These are phyloP conservation scores for Malthinus flaveolus DNA, from an alignment of 2,888 invertebrate genomes.

Conservation along the genomic window DNA sequence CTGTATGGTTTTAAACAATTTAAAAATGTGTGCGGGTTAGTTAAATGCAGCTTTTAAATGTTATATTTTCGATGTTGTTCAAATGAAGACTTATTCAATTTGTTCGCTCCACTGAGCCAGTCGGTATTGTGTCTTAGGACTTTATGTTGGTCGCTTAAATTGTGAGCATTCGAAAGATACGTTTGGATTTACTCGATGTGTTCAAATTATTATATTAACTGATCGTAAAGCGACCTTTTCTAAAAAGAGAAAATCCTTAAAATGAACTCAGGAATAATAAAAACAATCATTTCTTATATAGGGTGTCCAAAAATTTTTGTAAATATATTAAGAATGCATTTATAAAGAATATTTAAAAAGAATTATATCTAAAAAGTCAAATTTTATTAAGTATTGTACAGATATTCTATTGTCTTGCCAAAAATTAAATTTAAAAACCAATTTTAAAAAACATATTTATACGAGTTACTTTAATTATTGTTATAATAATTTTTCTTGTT, in stretches of 20 bases:
- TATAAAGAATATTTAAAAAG: constrained; percentile 14
- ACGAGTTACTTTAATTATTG: constrained; percentile 17
- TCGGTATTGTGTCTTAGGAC: too few species aligned
- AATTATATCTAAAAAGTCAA: constrained; percentile 8
- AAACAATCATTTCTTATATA: constrained; percentile 28
- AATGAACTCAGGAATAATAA: constrained; percentile 32
- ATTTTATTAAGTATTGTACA: constrained; percentile 25
- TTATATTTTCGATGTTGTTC: too few species aligned
- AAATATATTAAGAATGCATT: constrained; percentile 28
- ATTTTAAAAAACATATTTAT: constrained; percentile 19
- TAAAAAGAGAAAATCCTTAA: background rate
- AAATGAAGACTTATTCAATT: too few species aligned
- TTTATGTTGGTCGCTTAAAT: too few species aligned
- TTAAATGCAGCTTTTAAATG: too few species aligned
- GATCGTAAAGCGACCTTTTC: too few species aligned
- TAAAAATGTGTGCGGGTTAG: too few species aligned
- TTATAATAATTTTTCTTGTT: constrained; percentile 10
- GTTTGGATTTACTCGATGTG: too few species aligned
- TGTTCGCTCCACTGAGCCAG: too few species aligned
- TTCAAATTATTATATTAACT: too few species aligned
- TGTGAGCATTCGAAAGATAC: too few species aligned
- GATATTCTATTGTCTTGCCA: constrained; percentile 30
- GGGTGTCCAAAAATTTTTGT: background rate
- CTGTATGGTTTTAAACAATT: too few species aligned
- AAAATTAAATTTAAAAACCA: constrained; percentile 24